Evolutionary conservation across 2,113 vertebrate species (phyloP).

Genomic region (Macaca mulatta): DNA sequence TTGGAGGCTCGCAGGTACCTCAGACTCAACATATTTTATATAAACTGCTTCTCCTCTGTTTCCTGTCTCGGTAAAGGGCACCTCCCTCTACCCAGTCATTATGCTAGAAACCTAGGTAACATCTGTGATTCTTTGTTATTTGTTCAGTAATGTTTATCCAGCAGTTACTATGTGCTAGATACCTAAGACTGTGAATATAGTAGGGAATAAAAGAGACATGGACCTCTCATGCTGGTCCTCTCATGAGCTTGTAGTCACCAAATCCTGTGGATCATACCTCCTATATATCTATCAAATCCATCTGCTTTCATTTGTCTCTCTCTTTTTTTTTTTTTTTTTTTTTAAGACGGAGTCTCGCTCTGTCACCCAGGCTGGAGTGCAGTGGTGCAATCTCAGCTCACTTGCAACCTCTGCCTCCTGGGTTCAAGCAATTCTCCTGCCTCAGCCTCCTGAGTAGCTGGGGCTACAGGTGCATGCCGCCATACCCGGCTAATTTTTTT

Average conservation of each 20-base stretch:
- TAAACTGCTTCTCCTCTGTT: not conserved
- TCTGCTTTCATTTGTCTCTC: not conserved
- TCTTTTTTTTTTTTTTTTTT: too few species aligned
- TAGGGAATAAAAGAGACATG: not conserved
- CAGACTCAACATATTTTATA: not conserved
- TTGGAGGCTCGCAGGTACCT: not conserved
- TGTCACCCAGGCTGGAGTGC: too few species aligned
- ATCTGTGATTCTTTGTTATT: not conserved
- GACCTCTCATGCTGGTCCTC: not conserved
- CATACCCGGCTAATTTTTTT: too few species aligned
- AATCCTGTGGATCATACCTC: not conserved
- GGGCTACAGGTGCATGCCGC: too few species aligned
- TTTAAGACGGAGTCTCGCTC: too few species aligned
- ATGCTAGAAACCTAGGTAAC: not conserved
- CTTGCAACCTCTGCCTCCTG: too few species aligned
- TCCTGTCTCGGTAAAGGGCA: not conserved
- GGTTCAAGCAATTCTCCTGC: too few species aligned
- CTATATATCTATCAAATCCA: not conserved
- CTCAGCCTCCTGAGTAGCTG: too few species aligned
- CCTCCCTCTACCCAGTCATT: not conserved
- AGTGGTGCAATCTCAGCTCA: too few species aligned
- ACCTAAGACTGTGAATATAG: not conserved
- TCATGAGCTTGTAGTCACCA: not conserved
- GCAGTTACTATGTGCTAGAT: not conserved
- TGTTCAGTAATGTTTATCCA: not conserved